phyloP scores from a whole-genome alignment of 2,888 invertebrate genomes.

The Rhingia campestris region DNA sequence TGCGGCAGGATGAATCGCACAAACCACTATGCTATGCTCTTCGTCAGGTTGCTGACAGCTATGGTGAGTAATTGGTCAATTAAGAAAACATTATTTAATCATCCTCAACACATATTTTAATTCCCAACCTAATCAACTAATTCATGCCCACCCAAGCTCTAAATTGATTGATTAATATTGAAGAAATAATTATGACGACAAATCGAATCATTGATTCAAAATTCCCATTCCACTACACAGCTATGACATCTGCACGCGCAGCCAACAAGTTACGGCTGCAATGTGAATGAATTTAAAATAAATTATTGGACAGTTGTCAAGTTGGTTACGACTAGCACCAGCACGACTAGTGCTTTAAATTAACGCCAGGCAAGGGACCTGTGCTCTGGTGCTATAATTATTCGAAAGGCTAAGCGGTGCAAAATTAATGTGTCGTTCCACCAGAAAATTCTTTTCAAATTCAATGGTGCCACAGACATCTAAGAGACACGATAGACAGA shows the following conservation, averaged over 20 bases:
- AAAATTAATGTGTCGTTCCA: slow-evolving; percentile 55
- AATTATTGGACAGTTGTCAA: slow-evolving; percentile 62
- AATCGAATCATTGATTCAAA: slow-evolving; percentile 15
- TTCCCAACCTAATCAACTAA: slow-evolving; percentile 3
- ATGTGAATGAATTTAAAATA: slow-evolving; percentile 19
- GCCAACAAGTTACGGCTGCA: background rate
- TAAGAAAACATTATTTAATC: background rate
- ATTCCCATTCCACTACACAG: background rate
- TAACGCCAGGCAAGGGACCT: background rate
- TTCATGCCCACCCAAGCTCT: slow-evolving; percentile 8
- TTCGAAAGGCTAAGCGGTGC: slow-evolving; percentile 39
- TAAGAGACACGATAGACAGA: background rate
- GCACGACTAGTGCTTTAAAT: slow-evolving; percentile 6
- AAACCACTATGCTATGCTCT: slow-evolving; percentile 86
- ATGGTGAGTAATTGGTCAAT: slow-evolving; percentile 82
- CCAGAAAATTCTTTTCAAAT: slow-evolving; percentile 15
- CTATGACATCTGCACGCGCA: slow-evolving; percentile 11
- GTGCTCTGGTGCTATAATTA: background rate
- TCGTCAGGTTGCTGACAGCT: slow-evolving; percentile 84
- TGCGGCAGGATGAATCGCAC: slow-evolving; percentile 85
- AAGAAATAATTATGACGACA: slow-evolving; percentile 22
- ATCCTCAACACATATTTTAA: slow-evolving; percentile 15
- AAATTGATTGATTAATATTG: slow-evolving; percentile 40
- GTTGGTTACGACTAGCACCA: slow-evolving; percentile 13
- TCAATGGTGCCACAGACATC: background rate